Conservation (phyloP, 1,140 invertebrate species). For the Drosophila erecta region DNA sequence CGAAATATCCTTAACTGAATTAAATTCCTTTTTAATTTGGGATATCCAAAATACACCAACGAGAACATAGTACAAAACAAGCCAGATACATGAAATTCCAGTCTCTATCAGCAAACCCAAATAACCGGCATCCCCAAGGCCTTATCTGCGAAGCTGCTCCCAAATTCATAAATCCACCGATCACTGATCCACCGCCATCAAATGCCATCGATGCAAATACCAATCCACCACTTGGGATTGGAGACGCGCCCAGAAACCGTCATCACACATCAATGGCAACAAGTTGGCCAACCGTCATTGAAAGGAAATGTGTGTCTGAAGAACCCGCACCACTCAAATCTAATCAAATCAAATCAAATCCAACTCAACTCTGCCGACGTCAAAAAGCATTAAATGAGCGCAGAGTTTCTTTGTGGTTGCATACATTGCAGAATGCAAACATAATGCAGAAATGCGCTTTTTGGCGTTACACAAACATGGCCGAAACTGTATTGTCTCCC, state of each 20-base stretch:
- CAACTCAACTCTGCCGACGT: constrained; percentile 14
- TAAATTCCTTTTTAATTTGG: not conserved
- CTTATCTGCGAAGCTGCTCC: constrained; percentile 47
- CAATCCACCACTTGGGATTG: constrained; percentile 30
- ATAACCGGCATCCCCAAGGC: constrained; percentile 30
- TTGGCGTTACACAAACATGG: constrained; percentile 59
- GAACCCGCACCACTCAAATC: constrained; percentile 28
- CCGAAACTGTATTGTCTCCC: constrained; percentile 46
- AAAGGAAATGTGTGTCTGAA: constrained; percentile 44
- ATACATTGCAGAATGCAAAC: constrained; percentile 50
- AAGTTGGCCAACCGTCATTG: constrained; percentile 40
- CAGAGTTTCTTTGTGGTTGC: constrained; percentile 29
- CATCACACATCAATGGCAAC: constrained; percentile 60
- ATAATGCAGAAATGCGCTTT: constrained; percentile 60
- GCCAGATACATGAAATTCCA: constrained; percentile 17
- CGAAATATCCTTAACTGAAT: no score
- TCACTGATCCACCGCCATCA: constrained; percentile 37
- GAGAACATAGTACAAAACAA: not conserved
- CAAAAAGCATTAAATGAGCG: constrained; percentile 39
- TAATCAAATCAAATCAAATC: constrained; percentile 7
- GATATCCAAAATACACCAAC: not conserved
- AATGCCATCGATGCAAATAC: constrained; percentile 69
- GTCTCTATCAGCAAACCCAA: constrained; percentile 22
- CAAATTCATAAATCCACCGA: constrained; percentile 44
- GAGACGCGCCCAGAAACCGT: constrained; percentile 72